phyloP scores from a whole-genome alignment of 2,888 invertebrate species.

The Ptilodon capucinus region DNA sequence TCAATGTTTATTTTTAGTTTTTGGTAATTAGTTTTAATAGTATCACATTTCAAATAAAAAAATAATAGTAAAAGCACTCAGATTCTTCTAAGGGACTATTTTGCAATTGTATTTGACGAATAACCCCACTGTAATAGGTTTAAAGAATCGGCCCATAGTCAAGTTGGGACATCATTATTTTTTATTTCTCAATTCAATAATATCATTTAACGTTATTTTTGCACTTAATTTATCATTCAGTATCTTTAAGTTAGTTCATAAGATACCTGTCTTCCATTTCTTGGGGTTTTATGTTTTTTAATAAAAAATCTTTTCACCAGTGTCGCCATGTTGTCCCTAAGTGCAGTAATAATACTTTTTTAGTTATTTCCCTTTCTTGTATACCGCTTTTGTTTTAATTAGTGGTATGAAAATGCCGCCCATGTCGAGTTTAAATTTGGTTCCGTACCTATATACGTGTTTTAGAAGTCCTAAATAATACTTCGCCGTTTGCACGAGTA shows the following conservation, averaged over 20 bases:
- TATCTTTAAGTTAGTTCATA: too few relatives aligned
- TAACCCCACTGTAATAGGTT: too few relatives aligned
- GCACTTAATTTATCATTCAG: background rate
- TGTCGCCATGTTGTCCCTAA: background rate
- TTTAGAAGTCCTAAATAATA: too few relatives aligned
- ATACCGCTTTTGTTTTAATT: background rate
- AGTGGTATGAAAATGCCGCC: background rate
- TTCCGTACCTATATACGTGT: background rate
- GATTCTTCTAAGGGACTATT: too few relatives aligned
- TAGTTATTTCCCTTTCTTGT: background rate
- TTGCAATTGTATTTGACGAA: too few relatives aligned
- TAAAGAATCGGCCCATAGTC: too few relatives aligned
- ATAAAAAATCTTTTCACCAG: background rate
- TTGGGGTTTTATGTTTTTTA: background rate
- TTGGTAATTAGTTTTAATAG: background rate
- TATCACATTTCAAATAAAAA: background rate
- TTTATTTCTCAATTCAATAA: too few relatives aligned
- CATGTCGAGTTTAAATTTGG: background rate
- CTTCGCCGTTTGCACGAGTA: too few relatives aligned
- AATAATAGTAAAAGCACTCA: background rate
- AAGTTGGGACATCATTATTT: too few relatives aligned
- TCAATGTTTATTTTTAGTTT: slow-evolving; percentile 20
- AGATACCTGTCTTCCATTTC: background rate
- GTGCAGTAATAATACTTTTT: background rate
- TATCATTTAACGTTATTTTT: too few relatives aligned